Percentiles rank a stretch among this genome's conserved stretches.
These are phyloP conservation scores for Diarsia dahlii DNA, from an alignment of 2,888 invertebrate species.

Conservation along the genomic window DNA sequence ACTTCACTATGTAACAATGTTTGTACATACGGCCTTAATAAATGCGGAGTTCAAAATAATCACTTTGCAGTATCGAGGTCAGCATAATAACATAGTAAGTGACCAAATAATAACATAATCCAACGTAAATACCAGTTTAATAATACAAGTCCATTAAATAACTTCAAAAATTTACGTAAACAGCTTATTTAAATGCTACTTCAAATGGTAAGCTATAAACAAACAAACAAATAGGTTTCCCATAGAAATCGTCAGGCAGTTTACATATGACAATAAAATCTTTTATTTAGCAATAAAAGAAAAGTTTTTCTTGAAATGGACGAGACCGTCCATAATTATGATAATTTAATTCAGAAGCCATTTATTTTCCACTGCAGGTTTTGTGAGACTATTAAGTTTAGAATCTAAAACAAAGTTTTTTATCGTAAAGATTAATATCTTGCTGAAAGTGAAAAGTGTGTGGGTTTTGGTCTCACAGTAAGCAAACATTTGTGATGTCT, in stretches of 20 bases:
- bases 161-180: conserved; percentile 23
- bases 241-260: conserved; percentile 12
- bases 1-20: not conserved
- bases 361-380: conserved; percentile 40
- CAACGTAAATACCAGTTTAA: conserved; percentile 7
- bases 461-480: not conserved
- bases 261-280: conserved; percentile 40
- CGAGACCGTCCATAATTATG: conserved; percentile 38
- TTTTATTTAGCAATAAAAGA: conserved; percentile 54
- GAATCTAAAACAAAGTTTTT: conserved; percentile 13
- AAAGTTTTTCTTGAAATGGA: conserved; percentile 27
- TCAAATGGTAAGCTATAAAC: conserved; percentile 28
- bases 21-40: not conserved
- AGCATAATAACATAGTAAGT: conserved; percentile 6
- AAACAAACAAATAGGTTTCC: conserved; percentile 43
- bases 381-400: conserved; percentile 20
- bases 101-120: conserved; percentile 21
- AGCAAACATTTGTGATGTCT: not conserved
- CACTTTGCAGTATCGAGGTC: conserved; percentile 16
- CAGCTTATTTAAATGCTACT: conserved; percentile 18
- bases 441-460: conserved; percentile 21
- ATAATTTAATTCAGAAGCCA: conserved; percentile 53
- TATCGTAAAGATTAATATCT: conserved; percentile 36
- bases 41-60: conserved; percentile 18
- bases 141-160: conserved; percentile 9